These are phyloP conservation scores for Pseudococcus viburni DNA, from an alignment of 2,888 invertebrate genomes.

Conservation along the genomic window DNA sequence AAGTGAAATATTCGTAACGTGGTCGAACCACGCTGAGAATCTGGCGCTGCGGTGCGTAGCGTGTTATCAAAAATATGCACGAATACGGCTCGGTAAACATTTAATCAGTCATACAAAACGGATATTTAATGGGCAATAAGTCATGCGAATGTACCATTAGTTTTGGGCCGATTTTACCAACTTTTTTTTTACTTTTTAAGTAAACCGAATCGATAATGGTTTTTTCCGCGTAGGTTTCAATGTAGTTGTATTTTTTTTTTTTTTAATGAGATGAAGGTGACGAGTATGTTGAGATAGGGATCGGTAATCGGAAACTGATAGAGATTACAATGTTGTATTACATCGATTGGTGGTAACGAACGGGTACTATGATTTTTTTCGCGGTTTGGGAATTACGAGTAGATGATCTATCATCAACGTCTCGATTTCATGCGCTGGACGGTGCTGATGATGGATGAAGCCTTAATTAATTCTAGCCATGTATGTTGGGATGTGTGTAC, in stretches of 20 bases:
- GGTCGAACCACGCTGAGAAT: slow-evolving; percentile 60
- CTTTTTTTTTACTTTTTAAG: background rate
- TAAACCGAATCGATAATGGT: slow-evolving; percentile 20
- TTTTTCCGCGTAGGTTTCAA: background rate
- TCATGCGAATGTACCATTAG: slow-evolving; percentile 62
- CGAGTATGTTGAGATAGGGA: background rate
- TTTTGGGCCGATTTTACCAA: slow-evolving; percentile 43
- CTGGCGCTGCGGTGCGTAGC: slow-evolving; percentile 51
- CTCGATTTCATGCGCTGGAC: background rate
- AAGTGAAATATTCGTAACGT: slow-evolving; percentile 40
- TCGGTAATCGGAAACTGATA: slow-evolving; percentile 34
- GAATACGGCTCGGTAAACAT: slow-evolving; percentile 58
- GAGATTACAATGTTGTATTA: slow-evolving; percentile 23
- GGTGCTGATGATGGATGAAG: background rate
- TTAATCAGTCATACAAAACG: slow-evolving; percentile 64
- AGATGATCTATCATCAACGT: background rate
- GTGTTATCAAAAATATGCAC: slow-evolving; percentile 63
- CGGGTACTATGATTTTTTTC: background rate
- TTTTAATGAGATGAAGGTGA: slow-evolving; percentile 31
- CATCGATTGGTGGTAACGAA: background rate
- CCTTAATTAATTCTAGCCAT: background rate
- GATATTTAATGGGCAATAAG: slow-evolving; percentile 64
- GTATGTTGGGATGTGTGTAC: background rate
- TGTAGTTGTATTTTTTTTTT: background rate
- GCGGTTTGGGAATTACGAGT: background rate